phyloP scores from a whole-genome alignment of 2,797 vertebrate genomes.

The Eospalax fontanierii region DNA sequence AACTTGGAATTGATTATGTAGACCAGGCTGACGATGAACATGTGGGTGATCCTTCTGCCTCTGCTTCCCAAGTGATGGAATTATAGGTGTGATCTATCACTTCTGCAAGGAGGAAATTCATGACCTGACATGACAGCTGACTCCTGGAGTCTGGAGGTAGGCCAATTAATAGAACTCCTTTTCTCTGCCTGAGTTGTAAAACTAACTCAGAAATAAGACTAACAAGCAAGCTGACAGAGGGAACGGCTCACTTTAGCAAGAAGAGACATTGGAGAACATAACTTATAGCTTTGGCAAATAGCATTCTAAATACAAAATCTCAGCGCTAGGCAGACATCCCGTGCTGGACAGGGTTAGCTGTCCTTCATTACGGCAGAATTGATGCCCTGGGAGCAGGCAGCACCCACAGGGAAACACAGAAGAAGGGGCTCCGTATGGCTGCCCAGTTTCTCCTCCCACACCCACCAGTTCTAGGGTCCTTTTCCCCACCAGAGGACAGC shows the following conservation, averaged over 20 bases:
- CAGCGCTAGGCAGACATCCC: background rate
- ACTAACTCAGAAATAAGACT: background rate
- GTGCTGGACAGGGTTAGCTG: background rate
- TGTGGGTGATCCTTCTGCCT: background rate
- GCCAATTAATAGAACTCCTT: background rate
- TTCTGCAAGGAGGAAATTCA: background rate
- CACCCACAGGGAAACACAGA: background rate
- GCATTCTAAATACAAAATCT: background rate
- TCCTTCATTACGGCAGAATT: background rate
- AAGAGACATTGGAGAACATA: background rate
- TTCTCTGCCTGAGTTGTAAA: conserved; percentile 11
- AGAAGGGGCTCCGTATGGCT: background rate
- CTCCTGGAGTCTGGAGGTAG: background rate
- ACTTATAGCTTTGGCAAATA: background rate
- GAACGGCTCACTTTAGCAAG: background rate
- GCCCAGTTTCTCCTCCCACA: background rate
- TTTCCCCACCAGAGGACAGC: background rate
- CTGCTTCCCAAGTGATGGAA: background rate
- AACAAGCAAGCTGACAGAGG: background rate
- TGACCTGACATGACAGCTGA: background rate
- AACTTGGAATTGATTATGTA: background rate
- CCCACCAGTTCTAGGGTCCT: background rate
- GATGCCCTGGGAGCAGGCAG: background rate
- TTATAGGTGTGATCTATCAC: background rate
- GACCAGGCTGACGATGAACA: background rate